Evolutionary conservation across 2,888 invertebrate genomes (phyloP).

Genomic region (Rhingia rostrata): DNA sequence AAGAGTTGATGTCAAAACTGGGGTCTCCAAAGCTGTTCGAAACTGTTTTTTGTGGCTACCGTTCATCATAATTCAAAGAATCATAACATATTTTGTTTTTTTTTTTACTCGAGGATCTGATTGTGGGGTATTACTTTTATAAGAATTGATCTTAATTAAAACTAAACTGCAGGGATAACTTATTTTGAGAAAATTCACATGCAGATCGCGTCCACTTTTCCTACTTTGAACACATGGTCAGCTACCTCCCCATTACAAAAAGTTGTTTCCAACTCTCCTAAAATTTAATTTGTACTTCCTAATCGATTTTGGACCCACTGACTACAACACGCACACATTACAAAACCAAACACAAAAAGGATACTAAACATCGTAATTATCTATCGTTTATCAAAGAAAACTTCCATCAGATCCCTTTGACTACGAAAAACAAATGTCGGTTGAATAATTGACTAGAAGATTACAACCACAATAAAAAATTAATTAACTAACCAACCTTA

Average conservation of each 20-base stretch:
- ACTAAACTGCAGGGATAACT: too few relatives aligned
- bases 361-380: slow-evolving; percentile 54
- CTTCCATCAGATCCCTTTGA: not conserved
- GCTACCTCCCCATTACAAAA: not conserved
- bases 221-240: not conserved
- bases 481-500: slow-evolving; percentile 54
- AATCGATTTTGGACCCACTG: slow-evolving; percentile 44
- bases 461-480: slow-evolving; percentile 19
- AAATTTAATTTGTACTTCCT: slow-evolving; percentile 30
- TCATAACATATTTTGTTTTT: too few relatives aligned
- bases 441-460: slow-evolving; percentile 38
- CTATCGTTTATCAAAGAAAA: not conserved
- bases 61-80: too few relatives aligned
- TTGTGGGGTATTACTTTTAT: too few relatives aligned
- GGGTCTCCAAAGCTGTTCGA: too few relatives aligned
- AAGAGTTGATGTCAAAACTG: too few relatives aligned
- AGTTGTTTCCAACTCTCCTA: not conserved
- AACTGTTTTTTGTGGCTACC: too few relatives aligned
- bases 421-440: slow-evolving; percentile 45
- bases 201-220: too few relatives aligned
- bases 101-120: too few relatives aligned
- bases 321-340: not conserved
- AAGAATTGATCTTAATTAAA: too few relatives aligned
- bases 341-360: slow-evolving; percentile 51
- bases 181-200: too few relatives aligned